Base-by-base conservation (phyloP, 2,113 vertebrate species). In the Pedetes capensis region DNA sequence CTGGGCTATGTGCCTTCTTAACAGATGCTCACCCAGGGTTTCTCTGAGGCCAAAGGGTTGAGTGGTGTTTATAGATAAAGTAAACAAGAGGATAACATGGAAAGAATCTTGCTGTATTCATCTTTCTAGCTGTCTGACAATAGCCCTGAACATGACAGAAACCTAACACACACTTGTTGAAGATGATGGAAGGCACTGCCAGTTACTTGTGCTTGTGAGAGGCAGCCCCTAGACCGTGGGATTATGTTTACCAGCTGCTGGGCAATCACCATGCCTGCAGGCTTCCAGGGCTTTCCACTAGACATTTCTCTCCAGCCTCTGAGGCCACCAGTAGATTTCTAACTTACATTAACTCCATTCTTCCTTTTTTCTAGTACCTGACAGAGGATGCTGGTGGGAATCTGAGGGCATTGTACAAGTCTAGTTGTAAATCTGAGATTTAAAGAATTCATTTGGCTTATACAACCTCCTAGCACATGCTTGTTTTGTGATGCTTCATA, bases 51-150 rank as follows among this genome's bases (percentile, higher is more conserved):
- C 74, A 83, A 13, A 7, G 16, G 39, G 51, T 79, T 90, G 87
- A 95, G 84, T 82, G 81, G 71, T 84, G 23, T 68, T 91, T 75
- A 89, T 10, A 84, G 53, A 80, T 53, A 92, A 90, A 92, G 79
- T 92, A 74, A 95, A 87, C 29, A 74, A 25, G 37, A 76, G n/a
- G 17, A 8, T 82, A 49, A n/a, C 39, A 79, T 55, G 72, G 51
- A 64, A 87, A 91, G 29, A 5, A 34, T 74, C 74, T 78, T 49
- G 23, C 32, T 37, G 14, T 63, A 25, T 6, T 91, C 3, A 27
- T 88, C n/a, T 80, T 87, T 90, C 63, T 92, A 75, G 87, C 75
- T 75, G 12, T 87, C 71, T 80, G 75, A 90, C 32, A 23, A 37
- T 44, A 81, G 57, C 37, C 47, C 10, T n/a, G 53, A 37, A 39